Conservation (phyloP, 2,888 invertebrate genomes). For the Catocala sponsa region DNA sequence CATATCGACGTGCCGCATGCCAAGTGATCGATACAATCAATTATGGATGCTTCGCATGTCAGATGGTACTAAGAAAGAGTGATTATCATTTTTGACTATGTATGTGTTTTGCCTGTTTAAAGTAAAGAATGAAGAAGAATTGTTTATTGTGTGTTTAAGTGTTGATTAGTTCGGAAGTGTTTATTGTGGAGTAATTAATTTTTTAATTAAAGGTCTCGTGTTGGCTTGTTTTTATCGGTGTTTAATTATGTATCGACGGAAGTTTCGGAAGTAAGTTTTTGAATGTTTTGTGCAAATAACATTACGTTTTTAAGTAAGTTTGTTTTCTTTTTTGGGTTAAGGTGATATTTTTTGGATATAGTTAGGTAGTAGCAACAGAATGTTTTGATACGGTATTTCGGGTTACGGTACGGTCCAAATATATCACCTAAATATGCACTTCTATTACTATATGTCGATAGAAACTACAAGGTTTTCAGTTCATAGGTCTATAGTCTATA, state of each 20-base stretch:
- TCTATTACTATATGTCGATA: no score
- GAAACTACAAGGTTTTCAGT: no score
- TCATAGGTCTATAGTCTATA: no score
- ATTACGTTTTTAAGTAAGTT: no score
- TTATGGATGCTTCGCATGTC: conserved; percentile 9
- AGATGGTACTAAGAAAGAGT: conserved; percentile 20
- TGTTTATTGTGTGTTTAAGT: neutral
- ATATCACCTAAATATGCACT: no score
- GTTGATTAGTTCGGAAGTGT: conserved; percentile 8
- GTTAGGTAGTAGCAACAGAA: no score
- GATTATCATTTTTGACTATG: conserved; percentile 25
- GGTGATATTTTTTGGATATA: no score
- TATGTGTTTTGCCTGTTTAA: conserved; percentile 11
- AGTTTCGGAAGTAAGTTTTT: conserved; percentile 8
- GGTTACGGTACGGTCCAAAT: no score
- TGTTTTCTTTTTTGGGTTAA: no score
- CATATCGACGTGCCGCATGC: conserved; percentile 4
- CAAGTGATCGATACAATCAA: conserved; percentile 4
- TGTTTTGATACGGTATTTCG: no score
- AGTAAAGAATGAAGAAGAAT: conserved; percentile 5
- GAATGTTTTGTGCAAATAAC: neutral
- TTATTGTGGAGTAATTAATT: neutral
- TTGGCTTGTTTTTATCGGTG: no score
- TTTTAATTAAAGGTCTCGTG: neutral
- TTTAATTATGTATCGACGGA: neutral